These are phyloP conservation scores for Apaloderma vittatum DNA, from an alignment of 2,113 vertebrate species.

Conservation along the genomic window DNA sequence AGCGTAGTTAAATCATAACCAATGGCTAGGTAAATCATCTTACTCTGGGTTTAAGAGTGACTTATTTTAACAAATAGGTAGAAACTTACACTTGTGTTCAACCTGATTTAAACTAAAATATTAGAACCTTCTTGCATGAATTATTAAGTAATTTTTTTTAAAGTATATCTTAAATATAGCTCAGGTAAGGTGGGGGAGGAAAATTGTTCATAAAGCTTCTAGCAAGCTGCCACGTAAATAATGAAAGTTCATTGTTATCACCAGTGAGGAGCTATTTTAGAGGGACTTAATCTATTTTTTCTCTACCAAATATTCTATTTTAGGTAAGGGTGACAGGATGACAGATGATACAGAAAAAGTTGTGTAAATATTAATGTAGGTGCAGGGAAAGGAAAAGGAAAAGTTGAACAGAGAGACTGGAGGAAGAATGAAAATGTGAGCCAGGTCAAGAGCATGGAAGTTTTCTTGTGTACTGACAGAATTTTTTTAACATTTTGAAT, in stretches of 20 bases:
- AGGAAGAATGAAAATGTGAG: rapidly evolving
- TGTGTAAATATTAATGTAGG: background rate
- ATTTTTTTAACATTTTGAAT: background rate
- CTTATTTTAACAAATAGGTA: background rate
- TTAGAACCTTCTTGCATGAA: background rate
- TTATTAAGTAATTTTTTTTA: background rate
- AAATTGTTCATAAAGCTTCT: background rate
- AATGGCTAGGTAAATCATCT: rapidly evolving
- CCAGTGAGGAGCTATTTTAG: background rate
- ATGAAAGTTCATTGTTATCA: background rate
- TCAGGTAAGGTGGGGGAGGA: background rate
- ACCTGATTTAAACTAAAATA: background rate
- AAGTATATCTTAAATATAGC: background rate
- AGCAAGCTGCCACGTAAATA: background rate
- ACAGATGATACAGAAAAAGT: background rate
- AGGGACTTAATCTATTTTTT: background rate
- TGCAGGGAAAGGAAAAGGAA: rapidly evolving
- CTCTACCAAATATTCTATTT: too few species aligned
- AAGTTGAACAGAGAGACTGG: background rate
- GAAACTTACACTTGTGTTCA: background rate
- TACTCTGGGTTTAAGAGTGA: background rate
- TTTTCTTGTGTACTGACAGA: background rate
- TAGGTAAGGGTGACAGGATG: background rate
- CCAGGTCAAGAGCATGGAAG: background rate
- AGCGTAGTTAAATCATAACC: background rate